Conservation (phyloP, 2,113 vertebrate species). For the Leucopsar rothschildi region DNA sequence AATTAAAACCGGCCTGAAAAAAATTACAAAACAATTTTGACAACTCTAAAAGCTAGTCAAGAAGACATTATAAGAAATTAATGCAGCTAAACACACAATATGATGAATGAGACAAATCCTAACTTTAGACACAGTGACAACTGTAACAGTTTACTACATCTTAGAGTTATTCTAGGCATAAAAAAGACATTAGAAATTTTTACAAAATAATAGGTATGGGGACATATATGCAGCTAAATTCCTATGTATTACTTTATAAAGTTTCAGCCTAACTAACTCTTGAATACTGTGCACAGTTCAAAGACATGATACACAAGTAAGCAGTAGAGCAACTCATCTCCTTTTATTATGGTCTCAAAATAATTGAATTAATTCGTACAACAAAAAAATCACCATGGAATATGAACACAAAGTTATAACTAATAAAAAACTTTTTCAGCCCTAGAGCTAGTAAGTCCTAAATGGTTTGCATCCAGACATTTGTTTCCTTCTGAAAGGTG, state of each 20-base stretch:
- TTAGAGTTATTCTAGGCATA: neutral
- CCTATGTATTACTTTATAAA: neutral
- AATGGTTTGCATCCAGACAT: neutral
- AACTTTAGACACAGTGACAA: neutral
- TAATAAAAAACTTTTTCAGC: neutral
- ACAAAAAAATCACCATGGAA: neutral
- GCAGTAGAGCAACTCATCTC: neutral
- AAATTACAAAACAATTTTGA: neutral
- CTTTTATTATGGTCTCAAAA: neutral
- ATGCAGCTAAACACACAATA: neutral
- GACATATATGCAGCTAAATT: neutral
- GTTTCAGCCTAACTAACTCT: neutral
- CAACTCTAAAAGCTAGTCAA: neutral
- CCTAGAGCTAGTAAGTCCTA: neutral
- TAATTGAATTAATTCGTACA: neutral
- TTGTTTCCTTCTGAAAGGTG: neutral
- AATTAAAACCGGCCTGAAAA: neutral
- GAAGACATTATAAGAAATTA: neutral
- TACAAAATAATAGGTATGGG: neutral
- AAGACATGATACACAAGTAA: neutral
- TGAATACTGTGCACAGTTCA: neutral
- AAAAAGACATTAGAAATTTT: neutral
- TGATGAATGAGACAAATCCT: accelerated
- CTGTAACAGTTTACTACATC: accelerated
- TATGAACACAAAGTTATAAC: neutral